These are phyloP conservation scores for Panorpa germanica DNA, from an alignment of 2,888 invertebrate species.

Conservation along the genomic window DNA sequence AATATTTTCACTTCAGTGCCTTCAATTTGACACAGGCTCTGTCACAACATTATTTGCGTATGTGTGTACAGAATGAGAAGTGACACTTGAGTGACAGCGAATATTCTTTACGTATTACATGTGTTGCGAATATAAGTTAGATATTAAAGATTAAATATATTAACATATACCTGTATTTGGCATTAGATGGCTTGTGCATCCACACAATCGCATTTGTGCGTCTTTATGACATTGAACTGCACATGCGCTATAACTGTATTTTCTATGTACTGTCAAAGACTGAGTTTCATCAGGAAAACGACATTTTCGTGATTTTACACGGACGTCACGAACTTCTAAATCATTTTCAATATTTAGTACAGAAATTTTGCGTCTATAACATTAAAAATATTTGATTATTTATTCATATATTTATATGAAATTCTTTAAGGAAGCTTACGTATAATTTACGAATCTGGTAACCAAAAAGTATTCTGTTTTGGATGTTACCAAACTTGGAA, in stretches of 20 bases:
- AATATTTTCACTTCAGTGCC: too few species aligned
- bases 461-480: conserved; percentile 38
- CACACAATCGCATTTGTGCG: conserved; percentile 37
- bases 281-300: conserved; percentile 47
- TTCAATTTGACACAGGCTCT: too few species aligned
- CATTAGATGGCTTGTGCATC: conserved; percentile 51
- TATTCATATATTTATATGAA: conserved; percentile 1
- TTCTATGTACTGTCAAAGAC: conserved; percentile 33
- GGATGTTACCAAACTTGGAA: conserved; percentile 45
- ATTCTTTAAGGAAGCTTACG: conserved; percentile 18
- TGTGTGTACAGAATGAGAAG: too few species aligned
- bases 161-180: conserved; percentile 32
- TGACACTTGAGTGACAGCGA: too few species aligned
- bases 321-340: conserved; percentile 36
- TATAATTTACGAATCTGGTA: conserved; percentile 33
- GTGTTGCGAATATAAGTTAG: conserved; percentile 4
- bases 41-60: too few species aligned
- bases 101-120: too few species aligned
- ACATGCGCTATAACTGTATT: conserved; percentile 57
- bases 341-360: conserved; percentile 50
- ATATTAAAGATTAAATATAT: conserved; percentile 2
- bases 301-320: conserved; percentile 44
- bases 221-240: conserved; percentile 47
- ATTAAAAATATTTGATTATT: not conserved
- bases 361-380: conserved; percentile 28